Base-by-base conservation (phyloP, 2,888 invertebrate genomes). In the Caenorhabditis drosophilae region DNA sequence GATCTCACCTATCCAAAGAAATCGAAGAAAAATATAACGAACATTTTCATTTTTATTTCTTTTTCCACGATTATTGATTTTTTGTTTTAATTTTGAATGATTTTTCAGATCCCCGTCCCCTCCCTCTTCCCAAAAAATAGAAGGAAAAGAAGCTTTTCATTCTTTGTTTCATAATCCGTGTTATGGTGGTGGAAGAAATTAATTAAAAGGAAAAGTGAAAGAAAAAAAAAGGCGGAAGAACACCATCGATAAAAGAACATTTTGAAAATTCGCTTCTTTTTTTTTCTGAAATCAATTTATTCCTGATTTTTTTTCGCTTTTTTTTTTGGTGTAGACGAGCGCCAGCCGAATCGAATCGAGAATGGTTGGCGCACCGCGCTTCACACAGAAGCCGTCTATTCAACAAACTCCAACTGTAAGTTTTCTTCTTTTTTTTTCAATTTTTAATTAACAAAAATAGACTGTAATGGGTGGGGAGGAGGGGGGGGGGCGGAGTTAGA, bases 321-420 rank as follows among this genome's bases (percentile, higher is more conserved):
- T 7, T 38, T 38, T 40, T 12, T 20, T 20, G 16, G 18, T 18
- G 18, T 15, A 40, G 20, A 16, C 40, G 40, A 20, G 16, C 18
- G 18, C 18, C 18, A 22, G 40, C 38, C n/a, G 12, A 12, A 23
- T 25, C 7, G 4, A 12, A 16, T n/a, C 60, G 45, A 67, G 27
- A 26, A 84, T 83, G 83, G 81, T 82, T 66, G 83, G 81, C 57
- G 93, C 95, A 86, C 95, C 95, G 84, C 94, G 94, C 84, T 96
- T 96, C 88, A 91, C 93, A 86, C 93, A 94, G 88, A 95, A 95
- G 87, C 95, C 95, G 70, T 90, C 93, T 81, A 96, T 96, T 86
- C 89, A 93, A 85, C 95, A 96, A 87, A 94, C 94, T 86, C 77
- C 82, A 46, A 76, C 77, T 46, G 76, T 76, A 56, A 38, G 67